Conservation (phyloP, 2,888 invertebrate genomes). For the Amphipoea lucens region DNA sequence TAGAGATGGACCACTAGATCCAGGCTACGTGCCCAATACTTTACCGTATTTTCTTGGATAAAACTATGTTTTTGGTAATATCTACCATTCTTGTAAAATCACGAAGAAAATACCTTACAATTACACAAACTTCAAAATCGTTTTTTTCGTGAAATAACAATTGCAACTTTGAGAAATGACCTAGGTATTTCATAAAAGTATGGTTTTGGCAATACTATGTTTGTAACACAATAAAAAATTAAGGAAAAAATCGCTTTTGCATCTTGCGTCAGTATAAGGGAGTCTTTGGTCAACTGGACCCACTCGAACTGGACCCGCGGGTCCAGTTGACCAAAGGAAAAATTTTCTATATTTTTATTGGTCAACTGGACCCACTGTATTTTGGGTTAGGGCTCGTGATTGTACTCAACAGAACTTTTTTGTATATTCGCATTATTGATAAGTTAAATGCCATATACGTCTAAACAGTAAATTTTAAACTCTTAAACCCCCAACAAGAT, state of each 20-base stretch:
- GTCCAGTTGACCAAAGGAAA: too few relatives aligned
- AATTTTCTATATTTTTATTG: too few relatives aligned
- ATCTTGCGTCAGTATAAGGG: background rate
- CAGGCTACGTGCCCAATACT: conserved; percentile 28
- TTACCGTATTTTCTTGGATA: conserved; percentile 13
- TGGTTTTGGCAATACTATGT: background rate
- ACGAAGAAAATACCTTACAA: background rate
- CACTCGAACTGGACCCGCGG: too few relatives aligned
- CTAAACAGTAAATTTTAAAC: background rate
- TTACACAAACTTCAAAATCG: background rate
- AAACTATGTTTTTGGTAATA: background rate
- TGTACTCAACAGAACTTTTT: background rate
- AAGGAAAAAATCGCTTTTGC: background rate
- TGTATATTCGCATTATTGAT: too few relatives aligned
- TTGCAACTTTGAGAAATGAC: background rate
- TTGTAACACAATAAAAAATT: background rate
- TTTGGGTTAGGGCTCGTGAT: too few relatives aligned
- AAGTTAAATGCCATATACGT: background rate
- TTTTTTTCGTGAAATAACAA: background rate
- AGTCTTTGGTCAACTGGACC: too few relatives aligned
- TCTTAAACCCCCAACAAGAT: conserved; percentile 6
- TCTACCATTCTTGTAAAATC: background rate
- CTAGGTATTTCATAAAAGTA: background rate
- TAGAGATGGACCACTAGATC: conserved; percentile 40
- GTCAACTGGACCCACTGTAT: too few relatives aligned